A percentile compares a stretch with the other conserved stretches of the same genome.
These are phyloP conservation scores for Xanthorhoe designata DNA, from an alignment of 2,888 invertebrate species.

Conservation along the genomic window DNA sequence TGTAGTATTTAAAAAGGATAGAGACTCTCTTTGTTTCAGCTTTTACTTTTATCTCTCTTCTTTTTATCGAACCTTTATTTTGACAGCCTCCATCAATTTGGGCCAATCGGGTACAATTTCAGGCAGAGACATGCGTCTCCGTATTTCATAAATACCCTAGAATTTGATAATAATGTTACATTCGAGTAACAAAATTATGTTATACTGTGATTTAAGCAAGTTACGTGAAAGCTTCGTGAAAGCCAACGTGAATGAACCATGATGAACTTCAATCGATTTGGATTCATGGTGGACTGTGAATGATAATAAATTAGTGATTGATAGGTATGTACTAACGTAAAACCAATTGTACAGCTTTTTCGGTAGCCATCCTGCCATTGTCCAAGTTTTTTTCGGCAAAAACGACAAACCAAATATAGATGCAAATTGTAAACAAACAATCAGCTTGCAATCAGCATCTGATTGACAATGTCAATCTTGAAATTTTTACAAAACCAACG, in stretches of 20 bases:
- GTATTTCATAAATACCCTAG: conserved; percentile 89
- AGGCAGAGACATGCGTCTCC: conserved; percentile 88
- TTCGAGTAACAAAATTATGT: conserved; percentile 49
- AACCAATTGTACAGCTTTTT: conserved; percentile 61
- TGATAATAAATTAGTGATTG: conserved; percentile 28
- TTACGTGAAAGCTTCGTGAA: conserved; percentile 42
- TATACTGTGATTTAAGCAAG: conserved; percentile 44
- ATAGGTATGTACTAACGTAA: conserved; percentile 61
- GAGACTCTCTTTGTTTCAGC: conserved; percentile 55
- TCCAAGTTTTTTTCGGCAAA: conserved; percentile 21
- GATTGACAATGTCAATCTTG: conserved; percentile 24
- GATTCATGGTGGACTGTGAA: conserved; percentile 39
- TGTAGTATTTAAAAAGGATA: conserved; percentile 59
- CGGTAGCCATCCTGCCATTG: conserved; percentile 66
- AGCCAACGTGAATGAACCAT: conserved; percentile 47
- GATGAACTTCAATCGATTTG: conserved; percentile 30
- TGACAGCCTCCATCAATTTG: conserved; percentile 87
- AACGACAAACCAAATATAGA: conserved; percentile 22
- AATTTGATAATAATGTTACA: conserved; percentile 78
- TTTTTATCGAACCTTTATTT: conserved; percentile 88
- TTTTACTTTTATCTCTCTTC: conserved; percentile 67
- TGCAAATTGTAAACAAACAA: conserved; percentile 27
- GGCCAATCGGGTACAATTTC: conserved; percentile 93
- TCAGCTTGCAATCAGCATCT: conserved; percentile 15
- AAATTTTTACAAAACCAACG: conserved; percentile 22